Evolutionary conservation across 1,140 invertebrate species (phyloP), one percentile per base, ranked within the genome.

Genomic region (Cherax quadricarinatus): DNA sequence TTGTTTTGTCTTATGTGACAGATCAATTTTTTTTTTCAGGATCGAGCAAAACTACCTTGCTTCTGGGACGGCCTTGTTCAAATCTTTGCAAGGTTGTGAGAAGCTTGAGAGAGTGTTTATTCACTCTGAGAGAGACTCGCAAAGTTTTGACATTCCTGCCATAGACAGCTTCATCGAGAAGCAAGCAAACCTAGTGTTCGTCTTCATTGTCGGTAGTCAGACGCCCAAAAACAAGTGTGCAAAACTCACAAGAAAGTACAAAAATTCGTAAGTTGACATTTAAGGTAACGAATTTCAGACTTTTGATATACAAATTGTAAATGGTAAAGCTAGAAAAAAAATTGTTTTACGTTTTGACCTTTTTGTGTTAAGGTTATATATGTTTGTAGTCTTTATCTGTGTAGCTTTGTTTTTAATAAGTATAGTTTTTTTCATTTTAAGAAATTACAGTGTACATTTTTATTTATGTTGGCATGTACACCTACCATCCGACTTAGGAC

Each of bases 81-180:
- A 78, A 30, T 82, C 82, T 16, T 21, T 91, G 30, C 7, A 60
- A 41, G 73, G 62, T 12, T 91, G 89, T 78, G 48, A 30, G 14
- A 84, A 79, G 24, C 41, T 91, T 1, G 48, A 91, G 66, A 73
- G 89, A 60, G 12, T 91, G 9, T 66, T 75, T 12, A 41, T 91
- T 24, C 66, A 62, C 9, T 85, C 78, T 51, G 85, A 93, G 94
- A 94, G 73, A 94, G 89, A 91, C 30, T 21, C n/a, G 14, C 18
- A 41, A 18, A 51, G n/a, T 4, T 7, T 88, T 24, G 60, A 88
- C 24, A 12, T 80, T 21, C 30, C 49, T 60, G 75, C 51, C 30
- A n/a, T 88, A 14, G 41, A 60, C 14, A 24, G 21, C 51, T 51
- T 80, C 21, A 88, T 88, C 48, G 49, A 79, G 49, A 80, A 88